These are phyloP conservation scores for Tichodroma muraria DNA, from an alignment of 2,113 vertebrate species.

Conservation along the genomic window DNA sequence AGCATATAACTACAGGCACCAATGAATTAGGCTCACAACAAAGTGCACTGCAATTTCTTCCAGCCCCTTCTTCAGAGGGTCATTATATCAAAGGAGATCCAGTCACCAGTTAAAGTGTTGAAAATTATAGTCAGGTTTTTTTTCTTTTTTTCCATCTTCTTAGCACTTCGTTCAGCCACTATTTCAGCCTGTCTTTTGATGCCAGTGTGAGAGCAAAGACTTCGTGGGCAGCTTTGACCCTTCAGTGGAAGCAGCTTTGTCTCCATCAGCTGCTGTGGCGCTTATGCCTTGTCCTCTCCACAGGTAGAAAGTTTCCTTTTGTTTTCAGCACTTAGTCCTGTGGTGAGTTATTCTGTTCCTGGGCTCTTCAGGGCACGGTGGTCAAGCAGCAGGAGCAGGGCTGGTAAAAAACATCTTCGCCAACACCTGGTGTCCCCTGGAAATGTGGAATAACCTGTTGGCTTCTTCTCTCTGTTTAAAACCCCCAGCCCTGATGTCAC, in stretches of 20 bases:
- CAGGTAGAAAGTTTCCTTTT: background rate
- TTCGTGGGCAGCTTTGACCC: background rate
- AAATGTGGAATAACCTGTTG: background rate
- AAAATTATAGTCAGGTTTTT: background rate
- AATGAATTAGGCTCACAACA: fast-evolving
- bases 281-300: background rate
- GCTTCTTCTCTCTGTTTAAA: background rate
- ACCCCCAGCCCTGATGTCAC: background rate
- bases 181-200: background rate
- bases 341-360: background rate
- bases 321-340: background rate
- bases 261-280: background rate
- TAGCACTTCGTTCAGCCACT: background rate
- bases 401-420: no score
- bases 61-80: background rate
- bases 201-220: background rate
- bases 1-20: background rate
- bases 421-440: background rate
- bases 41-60: background rate
- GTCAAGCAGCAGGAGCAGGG: background rate
- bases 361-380: background rate
- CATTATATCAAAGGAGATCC: background rate
- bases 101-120: background rate
- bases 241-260: background rate
- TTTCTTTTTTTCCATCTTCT: background rate